Evolutionary conservation across 2,888 invertebrate genomes (phyloP).

Genomic region (Tetragonula carbonaria): DNA sequence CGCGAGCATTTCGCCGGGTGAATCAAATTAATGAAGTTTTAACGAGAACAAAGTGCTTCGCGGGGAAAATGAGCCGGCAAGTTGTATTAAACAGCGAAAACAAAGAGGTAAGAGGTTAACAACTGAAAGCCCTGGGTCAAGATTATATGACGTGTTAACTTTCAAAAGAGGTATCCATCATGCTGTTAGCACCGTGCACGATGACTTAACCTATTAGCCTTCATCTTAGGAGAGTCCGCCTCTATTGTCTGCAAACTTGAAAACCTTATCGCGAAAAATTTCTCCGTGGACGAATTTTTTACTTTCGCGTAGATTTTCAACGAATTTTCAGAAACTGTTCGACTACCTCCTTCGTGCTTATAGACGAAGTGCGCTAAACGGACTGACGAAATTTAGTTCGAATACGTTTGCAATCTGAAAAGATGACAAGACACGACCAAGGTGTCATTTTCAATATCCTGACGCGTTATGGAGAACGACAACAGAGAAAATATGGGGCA

Average conservation of each 20-base stretch:
- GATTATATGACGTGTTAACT: slow-evolving; percentile 1
- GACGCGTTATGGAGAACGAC: too few relatives aligned
- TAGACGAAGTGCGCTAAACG: too few relatives aligned
- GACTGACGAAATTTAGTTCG: too few relatives aligned
- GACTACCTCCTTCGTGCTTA: too few relatives aligned
- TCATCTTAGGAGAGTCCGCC: not conserved
- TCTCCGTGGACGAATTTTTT: not conserved
- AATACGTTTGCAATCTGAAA: too few relatives aligned
- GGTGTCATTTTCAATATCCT: too few relatives aligned
- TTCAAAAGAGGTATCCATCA: not conserved
- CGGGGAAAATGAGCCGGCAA: slow-evolving; percentile 21
- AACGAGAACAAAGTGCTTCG: slow-evolving; percentile 25
- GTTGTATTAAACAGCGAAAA: not conserved
- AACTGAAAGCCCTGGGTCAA: not conserved
- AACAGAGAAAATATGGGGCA: too few relatives aligned
- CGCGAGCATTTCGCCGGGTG: not conserved
- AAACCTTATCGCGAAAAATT: not conserved
- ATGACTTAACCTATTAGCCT: not conserved
- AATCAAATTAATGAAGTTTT: slow-evolving; percentile 32
- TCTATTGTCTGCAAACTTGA: not conserved
- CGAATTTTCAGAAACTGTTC: not conserved
- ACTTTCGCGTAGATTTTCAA: not conserved
- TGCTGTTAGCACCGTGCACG: not conserved
- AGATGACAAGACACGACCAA: too few relatives aligned
- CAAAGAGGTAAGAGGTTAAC: slow-evolving; percentile 1